Evolutionary conservation across 2,797 vertebrate genomes (phyloP), one percentile per base, ranked within the genome.

Genomic region (Myotis findleyi): DNA sequence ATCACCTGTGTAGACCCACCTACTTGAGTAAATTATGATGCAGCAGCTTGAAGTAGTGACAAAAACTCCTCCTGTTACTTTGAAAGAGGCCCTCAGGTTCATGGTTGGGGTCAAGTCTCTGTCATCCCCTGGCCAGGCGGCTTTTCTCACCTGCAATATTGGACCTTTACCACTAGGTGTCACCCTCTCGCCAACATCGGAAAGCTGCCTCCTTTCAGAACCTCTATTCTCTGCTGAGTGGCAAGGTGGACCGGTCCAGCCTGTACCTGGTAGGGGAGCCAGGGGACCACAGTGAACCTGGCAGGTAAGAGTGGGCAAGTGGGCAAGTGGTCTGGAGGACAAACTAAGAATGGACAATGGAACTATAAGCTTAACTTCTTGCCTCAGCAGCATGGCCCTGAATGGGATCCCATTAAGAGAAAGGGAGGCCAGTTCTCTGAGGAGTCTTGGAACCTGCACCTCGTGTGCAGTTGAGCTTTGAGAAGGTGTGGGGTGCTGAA

Each of bases 201-300:
- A 99, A 99, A 98, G 98, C 99, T 0, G 97, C 99, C 87, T 99
- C 99, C 49, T 96, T 99, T 83, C 99, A 99, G 98, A 99, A 98
- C 97, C 98, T 99, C 77, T 98, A 98, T 36, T 97, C 97, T 4
- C 93, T 98, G 3, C 98, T 99, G 97, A 99, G 98, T 57, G 98
- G 98, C 93, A 99, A 99, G 96, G 98, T 98, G n/a, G 98, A 99
- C 53, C 98, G 99, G 0, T 99, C 99, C 69, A 99, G 98, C 0
- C 97, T 98, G n/a, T 99, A 99, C 79, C 97, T 99, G 91, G 98
- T 99, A 55, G 98, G 98, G 89, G 99, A 99, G 53, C 16, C 98
- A 89, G 87, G 93, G 0, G 69, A 98, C 0, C 97, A 98, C 5
- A 98, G 97, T 36, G 96, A 98, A 76, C 97, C 97, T 53, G 98